Conservation (phyloP, 2,888 invertebrate species). For the Rhamnusium bicolor region DNA sequence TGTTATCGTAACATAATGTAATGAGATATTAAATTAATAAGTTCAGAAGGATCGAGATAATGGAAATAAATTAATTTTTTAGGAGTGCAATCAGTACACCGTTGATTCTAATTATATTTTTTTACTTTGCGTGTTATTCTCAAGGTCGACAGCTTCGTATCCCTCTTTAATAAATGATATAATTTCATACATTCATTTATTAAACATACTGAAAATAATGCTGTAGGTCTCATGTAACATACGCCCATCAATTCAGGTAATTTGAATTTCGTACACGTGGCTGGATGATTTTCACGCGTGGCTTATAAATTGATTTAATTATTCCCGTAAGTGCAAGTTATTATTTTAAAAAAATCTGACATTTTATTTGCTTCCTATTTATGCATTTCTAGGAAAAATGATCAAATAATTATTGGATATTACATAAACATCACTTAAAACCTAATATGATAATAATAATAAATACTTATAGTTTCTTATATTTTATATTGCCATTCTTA, state of each 20-base stretch:
- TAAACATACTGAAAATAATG: not conserved
- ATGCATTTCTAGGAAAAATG: no score
- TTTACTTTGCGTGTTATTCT: not conserved
- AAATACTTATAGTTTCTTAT: no score
- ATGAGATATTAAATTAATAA: not conserved
- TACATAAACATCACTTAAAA: no score
- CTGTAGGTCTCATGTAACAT: not conserved
- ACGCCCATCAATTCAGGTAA: not conserved
- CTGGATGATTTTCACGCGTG: not conserved
- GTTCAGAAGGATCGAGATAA: not conserved
- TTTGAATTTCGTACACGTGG: not conserved
- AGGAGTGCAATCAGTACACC: not conserved
- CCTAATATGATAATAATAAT: no score
- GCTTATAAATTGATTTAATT: not conserved
- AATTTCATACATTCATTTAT: not conserved
- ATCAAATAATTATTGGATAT: no score
- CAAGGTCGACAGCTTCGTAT: not conserved
- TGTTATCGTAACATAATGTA: not conserved
- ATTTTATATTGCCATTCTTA: no score
- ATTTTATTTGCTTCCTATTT: no score
- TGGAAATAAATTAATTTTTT: not conserved
- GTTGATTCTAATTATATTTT: not conserved
- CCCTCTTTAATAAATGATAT: not conserved
- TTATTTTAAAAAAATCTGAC: no score
- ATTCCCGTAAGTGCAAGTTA: not conserved